Base-by-base conservation (phyloP, 2,888 invertebrate genomes). In the Drosophila stalkeri region DNA sequence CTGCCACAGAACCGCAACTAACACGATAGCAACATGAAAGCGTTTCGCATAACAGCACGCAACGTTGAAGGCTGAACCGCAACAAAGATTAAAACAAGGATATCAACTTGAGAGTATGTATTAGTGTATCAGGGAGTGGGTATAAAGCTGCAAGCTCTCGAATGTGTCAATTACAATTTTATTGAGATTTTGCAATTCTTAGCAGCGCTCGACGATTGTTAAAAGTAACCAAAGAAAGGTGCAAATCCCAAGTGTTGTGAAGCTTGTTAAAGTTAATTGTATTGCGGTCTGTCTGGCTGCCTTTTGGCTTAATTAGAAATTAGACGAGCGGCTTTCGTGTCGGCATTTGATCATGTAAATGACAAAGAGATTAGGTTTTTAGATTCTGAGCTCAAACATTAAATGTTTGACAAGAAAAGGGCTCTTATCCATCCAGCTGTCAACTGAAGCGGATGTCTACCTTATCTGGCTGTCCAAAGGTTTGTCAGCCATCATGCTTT, bases 1-100 rank as follows among this genome's bases (percentile, higher is more conserved):
- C 51, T 87, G 86, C 90, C 80, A 72, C 85, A 90, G 56, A 90
- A 85, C 85, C 85, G 81, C 90, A 85, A 80, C 87, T 73, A 68
- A 86, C 90, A 88, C 76, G 82, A 66, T 70, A 71, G 64, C 75
- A 69, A 57, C 81, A 78, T 79, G 82, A 69, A 73, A 81, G 72
- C 73, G 81, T 61, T 71, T 31, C 77, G 81, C 65, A 63, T 57
- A 63, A 56, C 37, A 65, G 61, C 81, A 66, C 20, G 57, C 59
- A 68, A 55, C 39, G 57, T 83, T 67, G 67, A 52, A 71, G 63
- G 33, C 33, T 51, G 49, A 60, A 73, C 89, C 83, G 66, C 86
- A 69, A 68, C 65, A 86, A 69, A 75, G 67, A 76, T 67, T 55
- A 61, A 54, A 46, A 51, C 64, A 51, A 81, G 67, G 61, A 81